Base-by-base conservation (phyloP, 2,888 invertebrate species). In the Polydrusus cervinus region DNA sequence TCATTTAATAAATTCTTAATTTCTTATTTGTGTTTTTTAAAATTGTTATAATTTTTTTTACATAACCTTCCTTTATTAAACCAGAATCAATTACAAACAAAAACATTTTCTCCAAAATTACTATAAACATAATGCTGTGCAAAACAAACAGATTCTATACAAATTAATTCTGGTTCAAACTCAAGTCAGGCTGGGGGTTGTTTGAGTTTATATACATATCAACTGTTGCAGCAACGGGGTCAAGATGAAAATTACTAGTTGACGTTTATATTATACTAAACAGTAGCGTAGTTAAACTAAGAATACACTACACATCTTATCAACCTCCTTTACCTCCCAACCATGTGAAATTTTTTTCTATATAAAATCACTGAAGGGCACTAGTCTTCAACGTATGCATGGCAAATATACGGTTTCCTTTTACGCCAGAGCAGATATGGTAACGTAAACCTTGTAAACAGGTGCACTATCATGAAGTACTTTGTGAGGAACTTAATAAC, bases 71-170 rank as follows among this genome's bases (percentile, higher is more conserved):
- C 5, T 43, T 43, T n/a, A 43, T 43, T n/a, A 16, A n/a, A 53
- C n/a, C 53, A 53, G 6, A 13, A 53, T 53, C 25, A 20, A 57
- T 57, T 38, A 57, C 16, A 9, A 38, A 38, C 14, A 14, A 16
- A 38, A 57, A 57, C 38, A 57, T 13, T 38, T 10, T 10, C 8
- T 7, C 25, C 16, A 1, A 38, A 34, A 38, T 57, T 57, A 57
- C 14, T 38, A 34, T 38, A 57, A 57, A 57, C 57, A 34, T n/a
- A 55, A 67, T 38, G 40, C 34, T 53, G 55, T 43, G 20, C 38
- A 43, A 71, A 55, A 43, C 30, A 71, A 71, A 71, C 71, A 71
- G 71, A 64, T 71, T 65, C 55, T 14, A 45, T 34, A 65, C 25
- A 64, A 71, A 71, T 71, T 71, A 71, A 65, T 60, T 51, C 47